Base-by-base conservation (phyloP, 1,140 invertebrate genomes). In the Scaptomyza graminum region DNA sequence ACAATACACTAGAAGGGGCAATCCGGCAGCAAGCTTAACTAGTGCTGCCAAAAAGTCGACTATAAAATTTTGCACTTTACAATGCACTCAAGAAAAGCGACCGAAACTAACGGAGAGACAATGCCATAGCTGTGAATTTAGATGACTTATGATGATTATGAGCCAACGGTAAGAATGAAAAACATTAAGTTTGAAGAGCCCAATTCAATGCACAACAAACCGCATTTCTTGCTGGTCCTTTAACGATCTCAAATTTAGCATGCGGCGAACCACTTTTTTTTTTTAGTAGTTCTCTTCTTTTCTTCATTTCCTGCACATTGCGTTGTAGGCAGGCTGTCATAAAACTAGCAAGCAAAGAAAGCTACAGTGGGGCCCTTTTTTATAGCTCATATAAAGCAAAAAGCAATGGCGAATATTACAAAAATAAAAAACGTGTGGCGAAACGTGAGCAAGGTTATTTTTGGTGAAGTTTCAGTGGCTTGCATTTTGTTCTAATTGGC, bases 71-170 rank as follows among this genome's bases (percentile, higher is more conserved):
- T 65, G 61, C 50, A 76, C 51, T 67, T 72, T 62, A 59, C 57
- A 52, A 61, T 61, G 57, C 65, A 46, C 65, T 68, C 54, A 12
- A 59, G 12, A 8, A 62, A n/a, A 25, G 25, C 28, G 15, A 34
- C 12, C 9, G 46, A 31, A 37, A 49, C 13, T n/a, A 2, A 3
- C 37, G 22, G 7, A 50, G 51, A 7, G 25, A 66, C 55, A 72
- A 43, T 49, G 56, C 49, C 63, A 76, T 76, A 67, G 67, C 74
- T 68, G 69, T 76, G 74, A 76, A 76, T 76, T 76, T 73, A 76
- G 74, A 76, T 76, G 73, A 76, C 69, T 57, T 73, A 63, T 73
- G 74, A 76, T 68, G 56, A 73, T 73, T 62, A 73, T 68, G 62
- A 59, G 31, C 18, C 15, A 66, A 50, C 13, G 22, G 39, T 22